Evolutionary conservation across 1,140 invertebrate genomes (phyloP).

Genomic region (Amphibalanus amphitrite): DNA sequence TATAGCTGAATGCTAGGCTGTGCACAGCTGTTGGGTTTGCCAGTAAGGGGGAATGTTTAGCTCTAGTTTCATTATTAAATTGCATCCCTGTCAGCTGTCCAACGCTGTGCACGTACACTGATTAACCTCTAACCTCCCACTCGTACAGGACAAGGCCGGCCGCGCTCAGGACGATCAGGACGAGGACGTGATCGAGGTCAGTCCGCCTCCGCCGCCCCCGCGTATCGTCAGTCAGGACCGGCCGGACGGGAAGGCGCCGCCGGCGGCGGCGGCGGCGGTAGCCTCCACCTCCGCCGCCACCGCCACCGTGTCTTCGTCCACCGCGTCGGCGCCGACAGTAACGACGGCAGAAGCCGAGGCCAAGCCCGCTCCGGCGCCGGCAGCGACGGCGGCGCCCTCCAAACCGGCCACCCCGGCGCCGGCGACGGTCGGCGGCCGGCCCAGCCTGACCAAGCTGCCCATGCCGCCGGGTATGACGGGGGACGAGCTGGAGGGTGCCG

Average conservation of each 20-base stretch:
- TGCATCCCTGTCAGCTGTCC: too few species aligned
- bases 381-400: slow-evolving; percentile 22
- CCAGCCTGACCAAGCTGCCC: slow-evolving; percentile 33
- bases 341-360: slow-evolving; percentile 22
- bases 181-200: not conserved
- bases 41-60: too few species aligned
- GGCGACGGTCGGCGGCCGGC: not conserved
- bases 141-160: too few species aligned
- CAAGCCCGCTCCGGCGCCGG: slow-evolving; percentile 19
- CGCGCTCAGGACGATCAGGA: too few species aligned
- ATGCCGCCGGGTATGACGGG: slow-evolving; percentile 34
- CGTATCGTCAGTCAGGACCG: not conserved
- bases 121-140: too few species aligned
- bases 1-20: too few species aligned
- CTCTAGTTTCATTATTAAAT: too few species aligned
- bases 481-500: slow-evolving; percentile 48
- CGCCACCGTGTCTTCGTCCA: slow-evolving; percentile 21
- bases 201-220: too few species aligned
- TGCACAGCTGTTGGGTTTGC: too few species aligned
- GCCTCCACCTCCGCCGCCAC: slow-evolving; percentile 22
- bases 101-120: too few species aligned
- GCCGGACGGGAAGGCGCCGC: not conserved
- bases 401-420: slow-evolving; percentile 15
- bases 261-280: slow-evolving; percentile 17
- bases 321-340: slow-evolving; percentile 21